Base-by-base conservation (phyloP, 2,888 invertebrate genomes). In the Melieria omissa region DNA sequence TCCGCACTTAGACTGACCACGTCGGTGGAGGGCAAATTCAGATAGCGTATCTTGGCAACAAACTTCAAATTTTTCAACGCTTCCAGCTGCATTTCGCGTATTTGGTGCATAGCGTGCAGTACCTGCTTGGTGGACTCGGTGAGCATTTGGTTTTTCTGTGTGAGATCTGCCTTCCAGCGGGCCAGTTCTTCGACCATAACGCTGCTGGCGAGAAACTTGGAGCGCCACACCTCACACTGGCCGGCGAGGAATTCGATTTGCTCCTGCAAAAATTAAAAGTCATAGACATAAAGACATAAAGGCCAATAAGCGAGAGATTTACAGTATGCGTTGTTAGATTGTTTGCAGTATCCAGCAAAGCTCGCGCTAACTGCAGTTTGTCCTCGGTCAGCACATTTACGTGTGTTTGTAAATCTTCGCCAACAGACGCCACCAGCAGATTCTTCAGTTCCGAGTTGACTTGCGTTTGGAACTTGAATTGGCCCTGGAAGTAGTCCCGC, bases 161-260 rank as follows among this genome's bases (percentile, higher is more conserved):
- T 91, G 42, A 96, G 88, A 69, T 92, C 90, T 63, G 93, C 93
- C 85, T 96, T 96, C 91, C 95, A 95, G 78, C 92, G 90, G 0
- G 96, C 96, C 77, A 97, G 86, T 87, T 97, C 97, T 87, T 97
- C 97, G 2, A 96, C 93, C 93, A 97, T 95, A 71, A 97, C 90
- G 85, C 97, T 96, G 88, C 95, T 95, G 42, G 98, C 97, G 79
- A 97, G 89, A 87, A 96, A 98, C 90, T 98, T 98, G 84, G 96
- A 97, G 75, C 96, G 90, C 97, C 97, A 98, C 65, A 98, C 96
- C 88, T 98, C 97, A 84, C 96, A 96, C 83, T 97, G 96, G 0
- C 97, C 96, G 16, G 95, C 94, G 52, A 98, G 88, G 90, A 94
- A 95, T 85, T 98, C 98, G 4, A 96, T 93, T 88, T 96, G 95